These are phyloP conservation scores for Mythimna loreyi DNA, from an alignment of 2,888 invertebrate genomes.

Conservation along the genomic window DNA sequence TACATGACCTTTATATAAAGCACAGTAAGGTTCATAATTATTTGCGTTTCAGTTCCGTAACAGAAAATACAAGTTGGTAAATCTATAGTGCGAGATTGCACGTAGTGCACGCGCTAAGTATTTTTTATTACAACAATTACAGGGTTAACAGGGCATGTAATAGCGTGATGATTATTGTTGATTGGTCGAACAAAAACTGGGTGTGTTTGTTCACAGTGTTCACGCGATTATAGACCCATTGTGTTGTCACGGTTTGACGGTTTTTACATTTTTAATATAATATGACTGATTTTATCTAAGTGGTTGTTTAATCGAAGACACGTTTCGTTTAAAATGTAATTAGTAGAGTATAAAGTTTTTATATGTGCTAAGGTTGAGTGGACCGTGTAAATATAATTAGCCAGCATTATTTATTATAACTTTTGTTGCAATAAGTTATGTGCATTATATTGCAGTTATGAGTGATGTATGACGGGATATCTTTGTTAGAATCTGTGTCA, in stretches of 20 bases:
- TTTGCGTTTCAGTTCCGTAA: neutral
- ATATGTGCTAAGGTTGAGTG: constrained; percentile 56
- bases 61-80: constrained; percentile 34
- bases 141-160: constrained; percentile 84
- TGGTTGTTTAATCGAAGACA: constrained; percentile 50
- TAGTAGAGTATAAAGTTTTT: constrained; percentile 52
- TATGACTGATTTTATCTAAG: constrained; percentile 50
- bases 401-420: constrained; percentile 34
- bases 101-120: constrained; percentile 69
- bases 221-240: constrained; percentile 44
- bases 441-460: constrained; percentile 34
- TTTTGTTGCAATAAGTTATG: constrained; percentile 36
- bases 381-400: constrained; percentile 34
- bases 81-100: constrained; percentile 68
- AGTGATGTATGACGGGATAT: constrained; percentile 30
- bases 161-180: constrained; percentile 75
- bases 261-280: constrained; percentile 42
- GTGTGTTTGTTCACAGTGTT: constrained; percentile 60
- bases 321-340: constrained; percentile 46
- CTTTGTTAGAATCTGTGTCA: constrained; percentile 15
- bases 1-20: constrained; percentile 8
- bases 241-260: constrained; percentile 56
- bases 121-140: constrained; percentile 80
- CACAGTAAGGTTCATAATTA: constrained; percentile 47
- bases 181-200: constrained; percentile 76